Evolutionary conservation across 2,888 invertebrate species (phyloP).

Genomic region (Papilio demoleus): DNA sequence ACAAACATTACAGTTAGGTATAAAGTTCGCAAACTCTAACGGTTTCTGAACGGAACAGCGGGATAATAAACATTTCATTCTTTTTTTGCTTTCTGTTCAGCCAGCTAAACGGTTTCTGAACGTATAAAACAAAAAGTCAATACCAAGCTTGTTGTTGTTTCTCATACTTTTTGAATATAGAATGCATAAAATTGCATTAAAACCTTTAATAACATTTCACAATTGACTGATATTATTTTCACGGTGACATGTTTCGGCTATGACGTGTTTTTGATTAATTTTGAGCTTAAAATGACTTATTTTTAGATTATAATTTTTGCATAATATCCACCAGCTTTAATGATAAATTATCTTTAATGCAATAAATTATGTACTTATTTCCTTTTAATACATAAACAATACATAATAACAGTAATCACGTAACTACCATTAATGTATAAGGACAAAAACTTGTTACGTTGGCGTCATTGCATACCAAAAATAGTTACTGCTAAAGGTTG

Average conservation of each 20-base stretch:
- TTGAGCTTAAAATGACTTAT: too few relatives aligned
- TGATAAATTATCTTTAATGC: not conserved
- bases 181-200: too few relatives aligned
- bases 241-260: too few relatives aligned
- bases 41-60: not conserved
- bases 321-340: too few relatives aligned
- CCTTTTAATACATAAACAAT: not conserved
- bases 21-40: not conserved
- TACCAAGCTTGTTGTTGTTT: not conserved
- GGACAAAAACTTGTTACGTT: not conserved
- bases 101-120: not conserved
- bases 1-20: constrained; percentile 1
- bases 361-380: not conserved
- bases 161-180: not conserved
- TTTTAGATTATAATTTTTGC: too few relatives aligned
- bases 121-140: not conserved
- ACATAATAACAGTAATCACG: not conserved
- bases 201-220: too few relatives aligned
- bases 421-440: not conserved
- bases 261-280: too few relatives aligned
- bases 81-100: not conserved
- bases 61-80: constrained; percentile 1
- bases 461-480: not conserved
- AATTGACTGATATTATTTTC: too few relatives aligned
- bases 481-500: not conserved